A percentile compares a stretch with the other conserved stretches of the same genome.
Evolutionary conservation across 2,797 vertebrate species (phyloP).

Genomic region (Galaxias olidus): DNA sequence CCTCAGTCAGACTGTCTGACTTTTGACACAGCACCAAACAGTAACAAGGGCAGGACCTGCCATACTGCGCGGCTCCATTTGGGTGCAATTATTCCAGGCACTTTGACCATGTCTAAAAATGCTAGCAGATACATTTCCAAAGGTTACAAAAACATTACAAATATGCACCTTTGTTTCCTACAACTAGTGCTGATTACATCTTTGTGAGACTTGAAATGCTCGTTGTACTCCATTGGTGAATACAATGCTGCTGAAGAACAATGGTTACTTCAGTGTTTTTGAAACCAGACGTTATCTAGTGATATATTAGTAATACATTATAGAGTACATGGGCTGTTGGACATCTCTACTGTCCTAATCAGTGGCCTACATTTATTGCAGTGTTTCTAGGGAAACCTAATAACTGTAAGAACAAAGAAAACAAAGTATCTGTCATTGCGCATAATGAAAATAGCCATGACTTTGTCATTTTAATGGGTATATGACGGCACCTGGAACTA

Average conservation of each 20-base stretch:
- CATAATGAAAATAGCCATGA: not conserved
- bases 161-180: constrained; percentile 26
- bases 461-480: constrained; percentile 6
- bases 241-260: too few relatives aligned
- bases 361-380: not conserved
- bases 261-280: too few relatives aligned
- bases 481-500: constrained; percentile 7
- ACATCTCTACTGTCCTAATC: not conserved
- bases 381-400: constrained; percentile 1
- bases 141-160: constrained; percentile 37
- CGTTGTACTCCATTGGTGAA: too few relatives aligned
- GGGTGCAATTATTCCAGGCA: constrained; percentile 30
- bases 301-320: too few relatives aligned
- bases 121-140: constrained; percentile 29
- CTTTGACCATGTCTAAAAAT: constrained; percentile 34
- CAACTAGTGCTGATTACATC: constrained; percentile 1
- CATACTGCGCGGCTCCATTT: constrained; percentile 19
- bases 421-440: not conserved
- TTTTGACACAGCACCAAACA: not conserved
- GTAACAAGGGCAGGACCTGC: constrained; percentile 12
- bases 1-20: not conserved
- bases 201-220: too few relatives aligned
- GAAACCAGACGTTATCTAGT: too few relatives aligned
- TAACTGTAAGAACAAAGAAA: not conserved
- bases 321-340: too few relatives aligned